Evolutionary conservation across 1,140 invertebrate genomes (phyloP).

Genomic region (Bombus sylvicola): DNA sequence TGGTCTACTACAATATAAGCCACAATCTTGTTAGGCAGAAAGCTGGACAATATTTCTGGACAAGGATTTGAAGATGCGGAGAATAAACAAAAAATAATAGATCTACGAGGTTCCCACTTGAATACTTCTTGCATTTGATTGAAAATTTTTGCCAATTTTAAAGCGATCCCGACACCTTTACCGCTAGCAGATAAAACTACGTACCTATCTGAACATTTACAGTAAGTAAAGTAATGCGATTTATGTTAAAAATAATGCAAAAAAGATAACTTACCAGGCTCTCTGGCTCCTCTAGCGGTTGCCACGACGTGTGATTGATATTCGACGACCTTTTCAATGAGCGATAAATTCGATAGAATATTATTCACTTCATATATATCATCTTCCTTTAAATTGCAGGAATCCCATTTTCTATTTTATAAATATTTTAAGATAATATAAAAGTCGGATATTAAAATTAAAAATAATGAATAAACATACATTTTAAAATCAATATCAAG

Average conservation of each 20-base stretch:
- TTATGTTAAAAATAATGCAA: neutral
- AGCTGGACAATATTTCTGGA: constrained; percentile 63
- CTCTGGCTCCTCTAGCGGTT: constrained; percentile 69
- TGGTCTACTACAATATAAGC: constrained; percentile 74
- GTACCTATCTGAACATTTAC: constrained; percentile 74
- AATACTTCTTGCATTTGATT: constrained; percentile 66
- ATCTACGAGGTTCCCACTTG: constrained; percentile 75
- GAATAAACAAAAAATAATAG: constrained; percentile 77
- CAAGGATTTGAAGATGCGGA: constrained; percentile 71
- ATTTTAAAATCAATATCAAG: constrained; percentile 62
- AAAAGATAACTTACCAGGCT: constrained; percentile 72
- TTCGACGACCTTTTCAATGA: constrained; percentile 62
- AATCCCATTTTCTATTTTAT: constrained; percentile 34
- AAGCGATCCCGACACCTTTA: constrained; percentile 68
- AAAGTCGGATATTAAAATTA: neutral
- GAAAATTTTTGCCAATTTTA: constrained; percentile 73
- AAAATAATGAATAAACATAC: constrained; percentile 4
- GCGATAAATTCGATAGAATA: constrained; percentile 54
- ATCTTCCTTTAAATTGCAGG: neutral
- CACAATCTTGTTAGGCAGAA: constrained; percentile 70
- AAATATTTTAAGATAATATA: neutral
- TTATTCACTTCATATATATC: constrained; percentile 50
- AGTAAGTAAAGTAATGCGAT: neutral
- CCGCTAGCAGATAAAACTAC: constrained; percentile 74
- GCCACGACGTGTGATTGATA: constrained; percentile 67